These are phyloP conservation scores for Aplochiton taeniatus DNA, from an alignment of 2,797 vertebrate genomes.

Conservation along the genomic window DNA sequence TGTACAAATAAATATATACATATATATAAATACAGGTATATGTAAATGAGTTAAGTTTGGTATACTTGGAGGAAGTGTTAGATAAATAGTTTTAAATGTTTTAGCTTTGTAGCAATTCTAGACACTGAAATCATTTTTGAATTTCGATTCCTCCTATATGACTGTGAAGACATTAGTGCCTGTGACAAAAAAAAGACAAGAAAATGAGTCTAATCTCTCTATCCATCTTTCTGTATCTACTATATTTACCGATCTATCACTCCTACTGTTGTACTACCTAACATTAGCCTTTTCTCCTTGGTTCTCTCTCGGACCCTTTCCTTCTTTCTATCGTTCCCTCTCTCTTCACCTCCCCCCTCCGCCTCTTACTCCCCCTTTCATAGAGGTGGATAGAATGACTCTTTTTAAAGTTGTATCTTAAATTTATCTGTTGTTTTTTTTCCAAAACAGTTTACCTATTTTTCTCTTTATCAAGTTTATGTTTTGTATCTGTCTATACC, in stretches of 20 bases:
- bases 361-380: constrained; percentile 46
- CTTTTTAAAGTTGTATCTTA: constrained; percentile 25
- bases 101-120: constrained; percentile 86
- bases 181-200: constrained; percentile 83
- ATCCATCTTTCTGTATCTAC: constrained; percentile 74
- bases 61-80: constrained; percentile 86
- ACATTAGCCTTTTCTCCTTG: constrained; percentile 45
- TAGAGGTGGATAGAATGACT: constrained; percentile 20
- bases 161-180: constrained; percentile 90
- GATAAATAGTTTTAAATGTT: constrained; percentile 86
- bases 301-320: neutral
- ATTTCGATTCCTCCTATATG: constrained; percentile 85
- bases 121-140: constrained; percentile 82
- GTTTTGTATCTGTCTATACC: constrained; percentile 59
- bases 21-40: constrained; percentile 76
- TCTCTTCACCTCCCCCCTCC: neutral
- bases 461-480: constrained; percentile 34
- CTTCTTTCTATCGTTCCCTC: neutral
- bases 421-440: constrained; percentile 47
- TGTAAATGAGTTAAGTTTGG: constrained; percentile 82
- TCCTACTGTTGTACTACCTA: constrained; percentile 71
- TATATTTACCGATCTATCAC: constrained; percentile 73
- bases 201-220: constrained; percentile 77
- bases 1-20: constrained; percentile 66
- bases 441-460: constrained; percentile 45